These are phyloP conservation scores for Zapornia atra DNA, from an alignment of 2,113 vertebrate genomes.

Conservation along the genomic window DNA sequence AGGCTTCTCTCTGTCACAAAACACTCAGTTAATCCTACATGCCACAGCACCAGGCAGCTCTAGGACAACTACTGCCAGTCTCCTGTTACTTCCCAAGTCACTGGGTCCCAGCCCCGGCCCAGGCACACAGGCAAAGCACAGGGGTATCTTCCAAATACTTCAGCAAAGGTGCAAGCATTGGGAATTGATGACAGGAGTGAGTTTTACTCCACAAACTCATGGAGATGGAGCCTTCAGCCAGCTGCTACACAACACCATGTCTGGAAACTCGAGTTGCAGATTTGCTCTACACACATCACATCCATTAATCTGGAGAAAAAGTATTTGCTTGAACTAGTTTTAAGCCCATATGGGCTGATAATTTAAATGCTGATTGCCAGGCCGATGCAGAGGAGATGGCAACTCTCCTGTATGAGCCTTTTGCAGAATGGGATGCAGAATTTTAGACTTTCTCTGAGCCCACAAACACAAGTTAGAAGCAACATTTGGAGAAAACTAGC, in stretches of 20 bases:
- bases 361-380: neutral
- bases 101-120: neutral
- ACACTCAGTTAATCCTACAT: neutral
- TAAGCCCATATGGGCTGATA: neutral
- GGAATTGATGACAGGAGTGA: neutral
- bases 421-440: neutral
- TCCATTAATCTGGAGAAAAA: neutral
- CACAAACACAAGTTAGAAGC: neutral
- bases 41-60: neutral
- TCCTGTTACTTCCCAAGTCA: neutral
- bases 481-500: neutral
- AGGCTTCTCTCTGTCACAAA: neutral
- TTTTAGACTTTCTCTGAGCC: constrained; percentile 1
- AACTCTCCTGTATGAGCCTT: neutral
- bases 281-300: neutral
- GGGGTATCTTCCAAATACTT: neutral
- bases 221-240: neutral
- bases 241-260: neutral
- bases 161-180: neutral
- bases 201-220: neutral
- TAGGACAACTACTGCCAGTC: neutral
- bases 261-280: constrained; percentile 2
- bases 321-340: constrained; percentile 33
- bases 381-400: neutral
- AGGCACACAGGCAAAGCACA: rapidly evolving